Evolutionary conservation across 1,140 invertebrate genomes (phyloP).

Genomic region (Catajapyx aquilonaris): DNA sequence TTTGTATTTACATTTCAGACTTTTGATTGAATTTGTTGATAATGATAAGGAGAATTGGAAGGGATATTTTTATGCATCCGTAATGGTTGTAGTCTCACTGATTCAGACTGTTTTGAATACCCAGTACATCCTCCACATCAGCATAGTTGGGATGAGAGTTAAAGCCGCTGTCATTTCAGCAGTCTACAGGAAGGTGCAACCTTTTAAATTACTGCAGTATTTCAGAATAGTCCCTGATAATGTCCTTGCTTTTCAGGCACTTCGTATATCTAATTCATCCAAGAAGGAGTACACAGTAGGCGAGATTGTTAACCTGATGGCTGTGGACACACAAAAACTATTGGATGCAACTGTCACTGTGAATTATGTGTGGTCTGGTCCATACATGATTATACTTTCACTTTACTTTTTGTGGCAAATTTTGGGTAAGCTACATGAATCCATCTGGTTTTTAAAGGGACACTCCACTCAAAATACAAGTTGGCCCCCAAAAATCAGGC

Average conservation of each 20-base stretch:
- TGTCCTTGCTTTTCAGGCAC: constrained; percentile 9
- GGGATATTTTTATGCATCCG: constrained; percentile 58
- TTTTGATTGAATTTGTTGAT: constrained; percentile 42
- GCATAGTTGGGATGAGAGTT: constrained; percentile 73
- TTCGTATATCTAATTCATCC: constrained; percentile 52
- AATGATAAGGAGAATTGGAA: constrained; percentile 49
- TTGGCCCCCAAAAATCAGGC: too few relatives aligned
- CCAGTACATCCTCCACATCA: constrained; percentile 81
- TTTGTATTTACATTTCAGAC: constrained; percentile 27
- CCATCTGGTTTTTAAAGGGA: too few relatives aligned
- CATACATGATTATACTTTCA: constrained; percentile 69
- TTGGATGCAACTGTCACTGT: constrained; percentile 75
- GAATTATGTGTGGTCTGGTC: constrained; percentile 94
- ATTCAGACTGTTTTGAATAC: constrained; percentile 70
- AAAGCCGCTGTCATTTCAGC: constrained; percentile 77
- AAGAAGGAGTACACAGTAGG: constrained; percentile 70
- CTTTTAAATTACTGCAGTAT: too few relatives aligned
- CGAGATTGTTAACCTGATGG: constrained; percentile 85
- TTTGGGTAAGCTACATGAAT: constrained; percentile 7
- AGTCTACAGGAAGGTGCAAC: constrained; percentile 80
- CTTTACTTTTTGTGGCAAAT: constrained; percentile 78
- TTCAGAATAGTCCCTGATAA: too few relatives aligned
- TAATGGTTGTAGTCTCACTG: constrained; percentile 54
- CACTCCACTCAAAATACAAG: too few relatives aligned
- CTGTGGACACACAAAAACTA: constrained; percentile 64